Base-by-base conservation (phyloP, 2,888 invertebrate species). In the Spodoptera picta region DNA sequence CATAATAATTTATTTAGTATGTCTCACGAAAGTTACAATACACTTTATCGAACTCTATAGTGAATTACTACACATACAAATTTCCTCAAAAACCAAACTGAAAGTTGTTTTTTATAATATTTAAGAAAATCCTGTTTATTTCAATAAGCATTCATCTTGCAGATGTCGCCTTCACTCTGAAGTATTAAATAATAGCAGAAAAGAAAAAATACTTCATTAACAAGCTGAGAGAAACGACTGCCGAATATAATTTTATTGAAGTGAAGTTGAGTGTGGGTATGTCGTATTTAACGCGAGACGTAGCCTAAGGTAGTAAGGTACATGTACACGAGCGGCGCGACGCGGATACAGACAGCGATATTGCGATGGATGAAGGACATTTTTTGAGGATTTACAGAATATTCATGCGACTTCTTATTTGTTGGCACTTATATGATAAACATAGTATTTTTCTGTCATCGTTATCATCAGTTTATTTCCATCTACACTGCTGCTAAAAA, bases 261-360 rank as follows among this genome's bases (percentile, higher is more conserved):
- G 76, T 69, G 73, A 69, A 75, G 60, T 66, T 61, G 77, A 62
- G 79, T 79, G 79, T 77, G 73, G 79, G 76, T 79, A 79, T 79
- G 79, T 64, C 73, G 75, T 72, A 58, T 75, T 75, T 78, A 78
- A 77, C 75, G 72, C 60, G 72, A 71, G 72, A 71, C 54, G 55
- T 46, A 69, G 60, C 54, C 58, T 65, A 59, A 65, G 71, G 49
- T 19, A 10, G 4, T n/a, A n/a, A 43, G 14, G 11, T n/a, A 7
- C 36, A 36, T 36, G 36, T 47, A 56, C 23, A 45, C 11, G 19
- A 6, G 4, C 6, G 1, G n/a, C 36, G 6, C 1, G 5, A 10
- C 12, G 68, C 27, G 31, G 10, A 3, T 1, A n/a, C 12, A 31
- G 7, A 2, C 2, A 36, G 45, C 47, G 47, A 9, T 2, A 27